Evolutionary conservation across 2,888 invertebrate genomes (phyloP).

Genomic region (Drosophila vallismaia): DNA sequence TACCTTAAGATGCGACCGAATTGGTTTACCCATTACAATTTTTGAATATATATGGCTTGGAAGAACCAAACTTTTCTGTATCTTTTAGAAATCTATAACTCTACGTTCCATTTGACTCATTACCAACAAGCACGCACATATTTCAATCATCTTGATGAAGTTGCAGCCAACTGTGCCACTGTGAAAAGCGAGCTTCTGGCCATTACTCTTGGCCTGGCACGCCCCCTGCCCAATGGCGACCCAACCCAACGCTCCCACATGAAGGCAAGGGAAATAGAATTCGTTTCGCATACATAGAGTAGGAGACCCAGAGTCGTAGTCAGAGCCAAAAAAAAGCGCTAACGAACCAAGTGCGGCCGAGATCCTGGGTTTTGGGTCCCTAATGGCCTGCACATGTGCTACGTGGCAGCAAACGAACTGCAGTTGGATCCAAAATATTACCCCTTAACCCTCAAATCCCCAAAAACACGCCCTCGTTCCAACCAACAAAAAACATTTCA

Average conservation of each 20-base stretch:
- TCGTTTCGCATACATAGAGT: constrained; percentile 39
- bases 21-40: neutral
- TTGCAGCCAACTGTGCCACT: constrained; percentile 39
- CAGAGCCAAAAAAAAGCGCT: constrained; percentile 57
- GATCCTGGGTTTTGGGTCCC: constrained; percentile 51
- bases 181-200: constrained; percentile 30
- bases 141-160: constrained; percentile 45
- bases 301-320: constrained; percentile 24
- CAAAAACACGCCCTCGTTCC: constrained; percentile 2
- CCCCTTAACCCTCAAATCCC: constrained; percentile 8
- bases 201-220: constrained; percentile 41
- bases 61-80: neutral
- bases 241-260: constrained; percentile 49
- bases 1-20: too few relatives aligned
- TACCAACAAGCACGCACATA: constrained; percentile 41
- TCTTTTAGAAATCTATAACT: constrained; percentile 15
- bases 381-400: constrained; percentile 74
- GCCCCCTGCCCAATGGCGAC: neutral
- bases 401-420: constrained; percentile 75
- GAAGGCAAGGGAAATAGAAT: constrained; percentile 43
- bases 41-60: neutral
- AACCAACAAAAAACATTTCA: constrained; percentile 51
- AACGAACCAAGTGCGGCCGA: constrained; percentile 72
- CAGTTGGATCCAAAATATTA: constrained; percentile 40
- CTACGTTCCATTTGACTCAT: constrained; percentile 26